Evolutionary conservation across 2,797 vertebrate genomes (phyloP).

Genomic region (Alosa sapidissima): DNA sequence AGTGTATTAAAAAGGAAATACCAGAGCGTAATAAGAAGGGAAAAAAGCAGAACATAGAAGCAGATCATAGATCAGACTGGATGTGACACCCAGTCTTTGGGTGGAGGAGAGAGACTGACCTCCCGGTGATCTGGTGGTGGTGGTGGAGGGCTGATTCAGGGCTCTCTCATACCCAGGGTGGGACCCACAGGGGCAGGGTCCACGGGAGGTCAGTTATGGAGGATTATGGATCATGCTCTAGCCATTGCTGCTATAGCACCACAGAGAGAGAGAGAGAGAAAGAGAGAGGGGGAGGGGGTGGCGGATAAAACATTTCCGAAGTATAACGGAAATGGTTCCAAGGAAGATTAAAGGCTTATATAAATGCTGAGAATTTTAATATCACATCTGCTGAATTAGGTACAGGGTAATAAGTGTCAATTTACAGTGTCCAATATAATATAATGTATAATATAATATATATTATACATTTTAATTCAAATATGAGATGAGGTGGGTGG

Average conservation of each 20-base stretch:
- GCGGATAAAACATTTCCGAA: slow-evolving; percentile 6
- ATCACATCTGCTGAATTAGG: neutral
- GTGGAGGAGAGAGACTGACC: neutral
- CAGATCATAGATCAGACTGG: neutral
- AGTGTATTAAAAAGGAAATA: neutral
- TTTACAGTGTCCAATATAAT: neutral
- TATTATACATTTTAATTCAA: neutral
- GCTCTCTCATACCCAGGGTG: neutral
- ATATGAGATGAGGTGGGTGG: neutral
- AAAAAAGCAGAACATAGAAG: neutral
- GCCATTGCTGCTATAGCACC: neutral
- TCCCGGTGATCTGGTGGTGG: neutral
- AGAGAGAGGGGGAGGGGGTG: neutral
- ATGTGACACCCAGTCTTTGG: neutral
- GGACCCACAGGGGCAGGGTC: neutral
- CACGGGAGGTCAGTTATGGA: neutral
- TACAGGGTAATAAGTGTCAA: neutral
- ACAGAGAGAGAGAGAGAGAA: neutral
- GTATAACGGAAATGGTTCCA: neutral
- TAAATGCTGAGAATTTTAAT: neutral
- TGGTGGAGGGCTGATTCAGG: neutral
- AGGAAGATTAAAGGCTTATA: slow-evolving; percentile 24
- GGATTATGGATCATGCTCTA: neutral
- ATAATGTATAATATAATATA: neutral
- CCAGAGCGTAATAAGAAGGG: neutral